Evolutionary conservation across 2,797 vertebrate species (phyloP).

Genomic region (Erethizon dorsatum): DNA sequence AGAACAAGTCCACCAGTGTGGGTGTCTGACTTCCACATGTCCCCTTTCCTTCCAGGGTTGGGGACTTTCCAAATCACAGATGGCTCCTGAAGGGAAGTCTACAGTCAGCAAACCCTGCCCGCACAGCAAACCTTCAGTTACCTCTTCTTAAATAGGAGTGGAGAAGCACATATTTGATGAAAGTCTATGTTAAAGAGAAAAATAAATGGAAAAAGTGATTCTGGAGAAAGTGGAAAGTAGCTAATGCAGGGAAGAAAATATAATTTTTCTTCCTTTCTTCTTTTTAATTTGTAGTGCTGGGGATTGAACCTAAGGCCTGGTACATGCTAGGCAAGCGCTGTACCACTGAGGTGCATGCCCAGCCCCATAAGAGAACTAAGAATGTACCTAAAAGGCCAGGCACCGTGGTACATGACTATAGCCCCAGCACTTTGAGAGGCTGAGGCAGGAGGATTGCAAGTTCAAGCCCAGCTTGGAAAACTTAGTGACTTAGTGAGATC

Average conservation of each 20-base stretch:
- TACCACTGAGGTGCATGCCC: background rate
- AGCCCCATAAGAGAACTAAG: background rate
- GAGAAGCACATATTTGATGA: background rate
- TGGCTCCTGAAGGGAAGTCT: background rate
- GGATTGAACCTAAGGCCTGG: background rate
- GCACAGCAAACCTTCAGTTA: background rate
- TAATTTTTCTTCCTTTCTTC: background rate
- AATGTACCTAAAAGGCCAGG: background rate
- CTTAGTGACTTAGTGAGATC: background rate
- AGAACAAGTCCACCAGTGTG: background rate
- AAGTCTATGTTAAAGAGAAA: background rate
- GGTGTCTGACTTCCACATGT: background rate
- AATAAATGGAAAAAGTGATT: background rate
- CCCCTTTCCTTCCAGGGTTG: background rate
- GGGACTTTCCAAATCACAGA: background rate
- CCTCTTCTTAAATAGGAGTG: conserved; percentile 9
- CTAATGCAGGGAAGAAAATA: background rate
- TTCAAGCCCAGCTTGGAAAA: background rate
- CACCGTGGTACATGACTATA: background rate
- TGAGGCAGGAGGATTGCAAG: background rate
- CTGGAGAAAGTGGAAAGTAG: background rate
- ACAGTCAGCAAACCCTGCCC: background rate
- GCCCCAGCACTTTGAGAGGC: background rate
- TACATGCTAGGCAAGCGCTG: background rate
- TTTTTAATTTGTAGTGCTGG: background rate